Percentiles rank a stretch among this genome's conserved stretches.
Conservation (phyloP, 1,140 invertebrate species). For the Lordiphosa stackelbergi region DNA sequence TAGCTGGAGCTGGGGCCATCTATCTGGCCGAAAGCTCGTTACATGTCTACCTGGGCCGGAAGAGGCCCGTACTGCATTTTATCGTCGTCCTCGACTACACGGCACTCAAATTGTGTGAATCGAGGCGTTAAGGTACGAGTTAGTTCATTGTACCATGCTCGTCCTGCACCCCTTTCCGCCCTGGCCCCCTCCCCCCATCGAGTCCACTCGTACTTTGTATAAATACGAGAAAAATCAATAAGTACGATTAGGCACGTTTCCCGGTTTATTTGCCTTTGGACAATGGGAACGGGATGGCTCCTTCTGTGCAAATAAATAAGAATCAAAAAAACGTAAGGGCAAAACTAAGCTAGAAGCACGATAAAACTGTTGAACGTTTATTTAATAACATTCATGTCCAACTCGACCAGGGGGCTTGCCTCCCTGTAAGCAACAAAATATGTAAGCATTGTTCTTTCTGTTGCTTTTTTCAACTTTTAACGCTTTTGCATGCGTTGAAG, state of each 20-base stretch:
- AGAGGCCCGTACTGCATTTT: slow-evolving; percentile 61
- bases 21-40: slow-evolving; percentile 69
- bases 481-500: slow-evolving; percentile 37
- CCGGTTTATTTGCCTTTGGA: slow-evolving; percentile 62
- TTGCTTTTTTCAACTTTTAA: slow-evolving; percentile 23
- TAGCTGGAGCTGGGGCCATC: slow-evolving; percentile 34
- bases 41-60: slow-evolving; percentile 62
- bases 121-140: slow-evolving; percentile 74
- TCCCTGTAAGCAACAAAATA: slow-evolving; percentile 2
- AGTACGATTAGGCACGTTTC: slow-evolving; percentile 72
- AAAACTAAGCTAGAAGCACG: slow-evolving; percentile 8
- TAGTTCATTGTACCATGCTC: slow-evolving; percentile 71
- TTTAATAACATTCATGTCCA: slow-evolving; percentile 42
- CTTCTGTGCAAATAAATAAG: slow-evolving; percentile 4
- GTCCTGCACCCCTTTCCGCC: background rate
- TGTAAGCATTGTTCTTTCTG: slow-evolving; percentile 9
- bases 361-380: slow-evolving; percentile 31
- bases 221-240: slow-evolving; percentile 73
- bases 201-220: slow-evolving; percentile 45
- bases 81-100: slow-evolving; percentile 62
- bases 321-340: slow-evolving; percentile 2
- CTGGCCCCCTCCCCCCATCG: slow-evolving; percentile 12
- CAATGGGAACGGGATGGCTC: slow-evolving; percentile 28
- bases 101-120: slow-evolving; percentile 73
- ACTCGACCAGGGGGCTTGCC: background rate